Evolutionary conservation across 2,113 vertebrate species (phyloP).

Genomic region (Terrapene triunguis): DNA sequence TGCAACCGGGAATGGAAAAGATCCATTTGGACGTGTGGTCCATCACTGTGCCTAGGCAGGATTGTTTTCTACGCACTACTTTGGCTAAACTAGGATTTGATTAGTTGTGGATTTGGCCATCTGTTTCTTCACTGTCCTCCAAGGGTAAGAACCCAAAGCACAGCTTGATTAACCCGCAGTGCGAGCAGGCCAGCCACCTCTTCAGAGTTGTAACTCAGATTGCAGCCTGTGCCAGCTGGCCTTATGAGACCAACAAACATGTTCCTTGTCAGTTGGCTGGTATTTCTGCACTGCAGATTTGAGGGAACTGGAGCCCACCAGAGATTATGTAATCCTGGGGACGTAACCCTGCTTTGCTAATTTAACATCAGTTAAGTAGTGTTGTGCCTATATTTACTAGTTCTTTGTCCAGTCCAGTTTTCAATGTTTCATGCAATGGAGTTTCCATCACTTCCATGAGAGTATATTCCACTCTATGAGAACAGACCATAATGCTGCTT

Average conservation of each 20-base stretch:
- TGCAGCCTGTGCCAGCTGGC: slow-evolving; percentile 5
- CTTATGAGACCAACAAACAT: background rate
- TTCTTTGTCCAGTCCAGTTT: background rate
- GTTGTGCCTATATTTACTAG: background rate
- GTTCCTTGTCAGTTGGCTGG: background rate
- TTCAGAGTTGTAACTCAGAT: background rate
- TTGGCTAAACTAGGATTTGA: background rate
- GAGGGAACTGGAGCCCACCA: background rate
- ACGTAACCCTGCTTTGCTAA: background rate
- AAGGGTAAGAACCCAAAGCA: background rate
- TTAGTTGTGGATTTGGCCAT: background rate
- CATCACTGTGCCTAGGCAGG: background rate
- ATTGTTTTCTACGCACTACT: background rate
- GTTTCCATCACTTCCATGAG: background rate
- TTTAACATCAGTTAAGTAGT: background rate
- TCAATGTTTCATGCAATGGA: background rate
- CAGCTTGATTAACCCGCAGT: background rate
- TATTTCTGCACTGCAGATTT: background rate
- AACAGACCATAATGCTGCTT: fast-evolving
- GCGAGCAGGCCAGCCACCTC: background rate
- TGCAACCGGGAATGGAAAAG: background rate
- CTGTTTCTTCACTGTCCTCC: background rate
- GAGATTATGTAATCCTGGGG: background rate
- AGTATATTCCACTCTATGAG: background rate
- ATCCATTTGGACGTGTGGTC: background rate